Base-by-base conservation (phyloP, 2,113 vertebrate genomes). In the Probosciger aterrimus region DNA sequence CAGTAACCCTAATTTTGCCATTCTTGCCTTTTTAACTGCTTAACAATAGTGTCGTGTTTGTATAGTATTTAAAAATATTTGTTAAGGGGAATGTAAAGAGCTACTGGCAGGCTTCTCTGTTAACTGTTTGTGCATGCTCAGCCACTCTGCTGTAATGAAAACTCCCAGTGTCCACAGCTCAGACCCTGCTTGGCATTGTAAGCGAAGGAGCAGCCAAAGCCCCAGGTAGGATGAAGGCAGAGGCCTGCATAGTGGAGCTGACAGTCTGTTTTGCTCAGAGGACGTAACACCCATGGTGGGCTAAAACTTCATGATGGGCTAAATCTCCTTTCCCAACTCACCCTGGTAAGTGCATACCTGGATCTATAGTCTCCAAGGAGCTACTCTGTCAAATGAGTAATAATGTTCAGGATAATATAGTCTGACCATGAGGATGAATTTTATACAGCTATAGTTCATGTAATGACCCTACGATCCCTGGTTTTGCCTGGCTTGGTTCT, bases 1-100 rank as follows among this genome's bases (percentile, higher is more conserved):
- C 95, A 96, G 82, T 92, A 92, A 94, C 73, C 88, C 86, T 90
- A 88, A 92, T 95, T 97, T 96, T 97, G 69, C 77, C 93, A 90
- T 95, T 96, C 77, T 86, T 95, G 79, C 22, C 52, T 94, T 92
- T 95, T 88, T 92, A 90, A 78, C 82, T 93, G 74, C 90, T 90
- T n/a, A 86, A 95, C 95, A 96, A 97, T 93, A 89, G 93, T 15
- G 33, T 41, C 92, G 52, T 93, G 83, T 96, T 97, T 90, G 80
- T 88, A 79, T 35, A 94, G 62, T 39, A 57, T 73, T 96, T 73
- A 64, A 94, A 95, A 96, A 90, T 92, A 76, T 92, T 96, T 94
- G 69, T 81, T 84, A 62, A 79, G 57, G 52, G 52, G 49, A 81
- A 88, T 37, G 62, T 86, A 94, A 94, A 93, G 86, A 62, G 86